Base-by-base conservation (phyloP, 2,888 invertebrate genomes). In the Apamea monoglypha region DNA sequence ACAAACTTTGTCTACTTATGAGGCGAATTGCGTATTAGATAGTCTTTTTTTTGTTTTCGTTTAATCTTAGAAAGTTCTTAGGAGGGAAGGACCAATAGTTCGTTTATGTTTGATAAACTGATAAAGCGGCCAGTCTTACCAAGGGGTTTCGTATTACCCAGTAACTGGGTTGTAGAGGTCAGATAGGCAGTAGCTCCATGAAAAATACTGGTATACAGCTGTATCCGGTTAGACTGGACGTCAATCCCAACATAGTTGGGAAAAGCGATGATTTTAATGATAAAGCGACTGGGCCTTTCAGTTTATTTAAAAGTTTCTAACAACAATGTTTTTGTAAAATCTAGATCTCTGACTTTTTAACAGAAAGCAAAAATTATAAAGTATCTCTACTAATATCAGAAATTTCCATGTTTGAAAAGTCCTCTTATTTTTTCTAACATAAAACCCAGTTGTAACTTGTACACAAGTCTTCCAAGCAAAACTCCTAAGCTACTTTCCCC, bases 1-100 rank as follows among this genome's bases (percentile, higher is more conserved):
- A 83, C 78, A 44, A 82, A 83, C 50, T 85, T 83, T 70, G 1
- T 67, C n/a, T 75, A 74, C 76, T 87, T 76, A 83, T 56, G 59
- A 53, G 72, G 14, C 18, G 25, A 79, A 77, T 66, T 74, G 53
- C 59, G 70, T 76, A 76, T 78, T 68, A 73, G 53, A 61, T 61
- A 61, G 16, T 50, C 7, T 56, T 40, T 47, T 76, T 85, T 47
- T 66, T 68, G 29, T 64, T 73, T 74, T 64, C 36, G 36, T 79
- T 76, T 59, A 79, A 47, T 69, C 63, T 56, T 47, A 12, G 36
- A 29, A 44, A 69, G 21, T 7, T 68, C 25, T 36, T 29, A 3
- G 21, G 0, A 63, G 5, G 5, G 36, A 53, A 44, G 1, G 12
- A 32, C 1, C 40, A 32, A 18, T 81, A 64, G 14, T 32, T 44